A percentile compares a stretch with the other conserved stretches of the same genome.
phyloP scores from a whole-genome alignment of 1,140 invertebrate species.

The Drosophila bifasciata region DNA sequence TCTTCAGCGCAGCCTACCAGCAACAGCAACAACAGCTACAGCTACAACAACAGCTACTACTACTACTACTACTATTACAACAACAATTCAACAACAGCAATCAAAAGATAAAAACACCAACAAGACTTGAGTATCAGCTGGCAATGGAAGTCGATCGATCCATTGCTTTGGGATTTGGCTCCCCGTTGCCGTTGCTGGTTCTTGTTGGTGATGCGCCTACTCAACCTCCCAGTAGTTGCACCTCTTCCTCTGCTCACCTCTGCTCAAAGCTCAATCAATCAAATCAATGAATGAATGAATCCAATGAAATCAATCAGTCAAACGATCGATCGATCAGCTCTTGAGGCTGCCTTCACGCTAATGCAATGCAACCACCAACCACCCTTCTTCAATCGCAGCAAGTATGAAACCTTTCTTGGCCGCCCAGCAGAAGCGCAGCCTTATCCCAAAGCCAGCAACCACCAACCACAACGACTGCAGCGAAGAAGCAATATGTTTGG shows the following conservation, averaged over 20 bases:
- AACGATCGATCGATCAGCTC: slow-evolving; percentile 1
- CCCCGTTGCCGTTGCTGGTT: neutral
- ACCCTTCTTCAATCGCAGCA: slow-evolving; percentile 45
- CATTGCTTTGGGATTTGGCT: neutral
- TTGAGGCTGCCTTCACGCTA: slow-evolving; percentile 44
- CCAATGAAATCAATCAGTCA: neutral
- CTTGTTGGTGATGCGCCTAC: slow-evolving; percentile 2
- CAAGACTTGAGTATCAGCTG: too few relatives aligned
- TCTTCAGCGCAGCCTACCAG: slow-evolving; percentile 43
- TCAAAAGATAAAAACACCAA: slow-evolving; percentile 4
- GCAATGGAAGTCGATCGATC: too few relatives aligned
- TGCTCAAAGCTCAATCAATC: slow-evolving; percentile 15
- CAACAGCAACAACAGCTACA: slow-evolving; percentile 42
- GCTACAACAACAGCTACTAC: slow-evolving; percentile 32
- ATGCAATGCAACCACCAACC: neutral
- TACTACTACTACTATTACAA: slow-evolving; percentile 23
- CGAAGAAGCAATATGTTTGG: slow-evolving; percentile 3
- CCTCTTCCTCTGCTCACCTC: slow-evolving; percentile 17
- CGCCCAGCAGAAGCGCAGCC: slow-evolving; percentile 4
- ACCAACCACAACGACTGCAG: neutral
- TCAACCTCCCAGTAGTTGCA: slow-evolving; percentile 31
- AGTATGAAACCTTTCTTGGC: slow-evolving; percentile 45
- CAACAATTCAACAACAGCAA: slow-evolving; percentile 24
- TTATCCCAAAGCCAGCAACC: neutral
- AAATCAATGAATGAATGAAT: neutral